These are phyloP conservation scores for Periplaneta americana DNA, from an alignment of 1,140 invertebrate species.

Conservation along the genomic window DNA sequence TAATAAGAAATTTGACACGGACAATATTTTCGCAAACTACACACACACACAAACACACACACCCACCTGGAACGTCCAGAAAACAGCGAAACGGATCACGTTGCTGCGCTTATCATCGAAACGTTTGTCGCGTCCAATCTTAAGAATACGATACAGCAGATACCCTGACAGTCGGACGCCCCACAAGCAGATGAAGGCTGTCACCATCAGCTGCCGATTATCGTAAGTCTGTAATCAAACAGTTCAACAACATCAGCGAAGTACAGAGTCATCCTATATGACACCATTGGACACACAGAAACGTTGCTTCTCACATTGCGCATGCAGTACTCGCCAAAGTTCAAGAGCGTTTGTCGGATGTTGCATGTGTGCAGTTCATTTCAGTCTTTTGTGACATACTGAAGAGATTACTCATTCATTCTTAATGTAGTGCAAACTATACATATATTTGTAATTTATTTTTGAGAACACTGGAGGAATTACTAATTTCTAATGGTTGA, in stretches of 20 bases:
- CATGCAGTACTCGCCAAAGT: too few relatives aligned
- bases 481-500: too few relatives aligned
- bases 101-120: constrained; percentile 86
- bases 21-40: background rate
- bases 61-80: constrained; percentile 84
- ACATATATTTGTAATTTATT: too few relatives aligned
- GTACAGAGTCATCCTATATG: too few relatives aligned
- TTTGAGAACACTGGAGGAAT: too few relatives aligned
- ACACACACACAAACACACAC: background rate
- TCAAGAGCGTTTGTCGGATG: too few relatives aligned
- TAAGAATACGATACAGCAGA: constrained; percentile 80
- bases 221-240: constrained; percentile 60
- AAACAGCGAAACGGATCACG: constrained; percentile 78
- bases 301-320: too few relatives aligned
- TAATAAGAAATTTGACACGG: background rate
- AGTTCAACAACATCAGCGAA: too few relatives aligned
- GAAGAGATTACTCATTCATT: too few relatives aligned
- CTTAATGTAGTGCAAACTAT: too few relatives aligned
- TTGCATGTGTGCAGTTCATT: too few relatives aligned
- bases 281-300: background rate
- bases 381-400: too few relatives aligned
- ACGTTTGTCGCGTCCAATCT: constrained; percentile 83
- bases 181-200: constrained; percentile 80
- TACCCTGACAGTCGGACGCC: constrained; percentile 77
- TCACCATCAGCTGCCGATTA: constrained; percentile 82